A percentile compares a stretch with the other conserved stretches of the same genome.
phyloP scores from a whole-genome alignment of 2,113 vertebrate species.

The Chinchilla lanigera region DNA sequence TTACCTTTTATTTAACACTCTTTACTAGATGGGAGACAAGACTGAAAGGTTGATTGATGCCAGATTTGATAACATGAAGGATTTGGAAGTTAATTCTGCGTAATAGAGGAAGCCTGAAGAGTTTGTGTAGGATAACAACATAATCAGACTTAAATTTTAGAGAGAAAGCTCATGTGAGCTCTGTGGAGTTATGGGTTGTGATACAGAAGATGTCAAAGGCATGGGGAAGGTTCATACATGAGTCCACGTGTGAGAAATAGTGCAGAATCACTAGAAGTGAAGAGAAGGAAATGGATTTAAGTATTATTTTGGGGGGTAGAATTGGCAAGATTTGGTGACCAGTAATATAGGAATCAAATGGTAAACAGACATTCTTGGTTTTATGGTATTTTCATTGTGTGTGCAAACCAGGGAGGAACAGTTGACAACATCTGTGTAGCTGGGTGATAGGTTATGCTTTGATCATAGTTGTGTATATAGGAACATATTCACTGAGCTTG shows the following conservation, averaged over 20 bases:
- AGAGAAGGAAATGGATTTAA: slow-evolving; percentile 34
- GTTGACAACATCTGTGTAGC: not conserved
- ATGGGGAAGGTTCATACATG: not conserved
- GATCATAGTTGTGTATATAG: not conserved
- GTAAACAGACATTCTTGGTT: slow-evolving; percentile 43
- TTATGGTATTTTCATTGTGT: slow-evolving; percentile 37
- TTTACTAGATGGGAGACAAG: slow-evolving; percentile 27
- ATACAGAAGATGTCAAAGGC: not conserved
- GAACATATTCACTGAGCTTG: slow-evolving; percentile 21
- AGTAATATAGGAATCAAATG: slow-evolving; percentile 29
- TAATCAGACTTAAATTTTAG: slow-evolving; percentile 14
- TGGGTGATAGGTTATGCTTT: not conserved
- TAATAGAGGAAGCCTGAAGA: not conserved
- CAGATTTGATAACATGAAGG: not conserved
- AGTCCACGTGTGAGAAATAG: not conserved
- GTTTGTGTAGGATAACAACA: not conserved
- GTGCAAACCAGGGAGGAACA: not conserved
- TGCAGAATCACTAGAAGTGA: not conserved
- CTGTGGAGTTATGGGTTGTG: not conserved
- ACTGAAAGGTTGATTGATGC: not conserved
- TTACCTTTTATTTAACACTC: slow-evolving; percentile 38
- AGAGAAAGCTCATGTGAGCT: not conserved
- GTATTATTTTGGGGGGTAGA: slow-evolving; percentile 43
- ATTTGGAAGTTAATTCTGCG: slow-evolving; percentile 26
- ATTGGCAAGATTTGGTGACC: slow-evolving; percentile 2